These are phyloP conservation scores for Pipistrellus pygmaeus DNA, from an alignment of 2,797 vertebrate genomes.

Conservation along the genomic window DNA sequence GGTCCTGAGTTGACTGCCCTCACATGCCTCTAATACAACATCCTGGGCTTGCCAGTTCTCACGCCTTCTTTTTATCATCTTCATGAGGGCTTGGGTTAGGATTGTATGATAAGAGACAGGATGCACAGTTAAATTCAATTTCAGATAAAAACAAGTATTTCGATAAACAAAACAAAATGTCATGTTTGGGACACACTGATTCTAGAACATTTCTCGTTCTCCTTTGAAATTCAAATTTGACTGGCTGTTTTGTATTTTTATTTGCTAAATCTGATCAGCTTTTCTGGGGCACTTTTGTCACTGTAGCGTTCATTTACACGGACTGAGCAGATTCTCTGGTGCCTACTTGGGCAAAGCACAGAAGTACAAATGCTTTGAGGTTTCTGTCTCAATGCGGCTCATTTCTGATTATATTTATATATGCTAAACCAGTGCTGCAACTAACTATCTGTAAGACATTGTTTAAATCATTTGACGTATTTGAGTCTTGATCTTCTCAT, in stretches of 20 bases:
- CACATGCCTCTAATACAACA: not conserved
- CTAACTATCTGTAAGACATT: not conserved
- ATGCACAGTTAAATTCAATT: slow-evolving; percentile 10
- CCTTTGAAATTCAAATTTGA: not conserved
- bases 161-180: not conserved
- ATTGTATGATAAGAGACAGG: not conserved
- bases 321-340: not conserved
- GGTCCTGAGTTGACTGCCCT: not conserved
- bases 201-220: not conserved
- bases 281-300: not conserved
- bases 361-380: not conserved
- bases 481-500: not conserved
- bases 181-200: not conserved
- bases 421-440: not conserved
- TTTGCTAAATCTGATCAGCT: not conserved
- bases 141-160: not conserved
- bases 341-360: not conserved
- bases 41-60: not conserved
- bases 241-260: not conserved
- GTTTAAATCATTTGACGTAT: not conserved
- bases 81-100: not conserved
- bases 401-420: not conserved
- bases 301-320: not conserved
- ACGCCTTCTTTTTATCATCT: not conserved
- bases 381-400: not conserved